Evolutionary conservation across 2,113 vertebrate genomes (phyloP), one percentile per base, ranked within the genome.

Genomic region (Willisornis vidua): DNA sequence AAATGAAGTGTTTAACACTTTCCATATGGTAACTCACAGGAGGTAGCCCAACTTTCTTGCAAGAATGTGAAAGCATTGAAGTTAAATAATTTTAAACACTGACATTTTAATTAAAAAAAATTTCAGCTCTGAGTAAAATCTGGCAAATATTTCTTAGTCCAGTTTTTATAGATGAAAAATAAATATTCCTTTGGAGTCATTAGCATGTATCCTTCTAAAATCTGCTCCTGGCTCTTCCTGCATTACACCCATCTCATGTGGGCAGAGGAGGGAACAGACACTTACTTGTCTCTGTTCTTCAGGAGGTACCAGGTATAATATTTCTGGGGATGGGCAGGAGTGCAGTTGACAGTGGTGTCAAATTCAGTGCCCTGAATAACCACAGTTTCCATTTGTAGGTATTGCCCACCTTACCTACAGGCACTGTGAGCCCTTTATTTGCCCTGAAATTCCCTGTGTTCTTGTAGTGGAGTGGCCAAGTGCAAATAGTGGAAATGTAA

Each of bases 311-410:
- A 18, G 28, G 33, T 17, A 45, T 17, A 67, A 28, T 2, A 1
- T 4, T 82, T 10, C 13, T 6, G 6, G 10, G 15, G 24, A 29
- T 20, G 8, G 17, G 3, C 24, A n/a, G 23, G 3, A 10, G 48
- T n/a, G 19, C 0, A 2, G n/a, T 55, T 39, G 39, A 39, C 39
- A 39, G 8, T 41, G 12, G 1, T 24, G 18, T 55, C n/a, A 63
- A 19, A 13, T 26, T 26, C n/a, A 17, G 11, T 48, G n/a, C 17
- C 22, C 9, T 1, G 0, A 70, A 20, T 20, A 67, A 35, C 0
- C 1, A 13, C 28, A 19, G 16, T 33, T 45, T 57, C 24, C 3
- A 14, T 33, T 49, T 48, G 10, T 10, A 22, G 46, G 6, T 16
- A 13, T 57, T 57, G 15, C n/a, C 8, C 12, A 16, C 29, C 8